A percentile compares a stretch with the other conserved stretches of the same genome.
These are phyloP conservation scores for Tanytarsus gracilentus DNA, from an alignment of 2,888 invertebrate species.

Conservation along the genomic window DNA sequence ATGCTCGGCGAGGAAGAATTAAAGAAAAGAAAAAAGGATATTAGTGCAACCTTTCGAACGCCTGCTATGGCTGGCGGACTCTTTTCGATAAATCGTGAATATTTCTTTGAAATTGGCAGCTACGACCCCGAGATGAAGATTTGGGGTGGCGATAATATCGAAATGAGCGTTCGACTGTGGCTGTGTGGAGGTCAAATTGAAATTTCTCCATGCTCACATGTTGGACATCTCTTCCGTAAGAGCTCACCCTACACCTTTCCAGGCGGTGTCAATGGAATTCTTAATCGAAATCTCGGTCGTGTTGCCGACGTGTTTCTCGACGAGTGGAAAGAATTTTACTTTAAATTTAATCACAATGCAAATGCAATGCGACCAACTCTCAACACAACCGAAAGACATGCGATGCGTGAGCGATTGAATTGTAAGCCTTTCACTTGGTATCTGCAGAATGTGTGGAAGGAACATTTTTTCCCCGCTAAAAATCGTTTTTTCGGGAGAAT, in stretches of 20 bases:
- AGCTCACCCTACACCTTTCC: slow-evolving; percentile 93
- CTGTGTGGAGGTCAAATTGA: slow-evolving; percentile 87
- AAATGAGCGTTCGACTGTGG: slow-evolving; percentile 94
- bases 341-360: slow-evolving; percentile 69
- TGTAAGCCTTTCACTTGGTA: slow-evolving; percentile 93
- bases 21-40: slow-evolving; percentile 57
- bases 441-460: slow-evolving; percentile 88
- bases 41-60: slow-evolving; percentile 66
- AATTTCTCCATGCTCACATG: slow-evolving; percentile 86
- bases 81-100: slow-evolving; percentile 71
- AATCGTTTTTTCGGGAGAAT: slow-evolving; percentile 87
- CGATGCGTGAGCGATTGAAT: slow-evolving; percentile 58
- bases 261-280: slow-evolving; percentile 79
- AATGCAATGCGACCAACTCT: slow-evolving; percentile 33
- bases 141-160: slow-evolving; percentile 98
- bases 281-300: slow-evolving; percentile 82
- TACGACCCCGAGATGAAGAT: slow-evolving; percentile 92
- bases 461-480: slow-evolving; percentile 86
- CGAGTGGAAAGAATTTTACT: slow-evolving; percentile 87
- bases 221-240: slow-evolving; percentile 86
- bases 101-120: slow-evolving; percentile 78
- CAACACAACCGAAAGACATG: slow-evolving; percentile 53
- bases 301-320: slow-evolving; percentile 98
- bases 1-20: slow-evolving; percentile 52
- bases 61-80: slow-evolving; percentile 92